phyloP scores from a whole-genome alignment of 1,140 invertebrate species.

The Chrysoperla carnea region DNA sequence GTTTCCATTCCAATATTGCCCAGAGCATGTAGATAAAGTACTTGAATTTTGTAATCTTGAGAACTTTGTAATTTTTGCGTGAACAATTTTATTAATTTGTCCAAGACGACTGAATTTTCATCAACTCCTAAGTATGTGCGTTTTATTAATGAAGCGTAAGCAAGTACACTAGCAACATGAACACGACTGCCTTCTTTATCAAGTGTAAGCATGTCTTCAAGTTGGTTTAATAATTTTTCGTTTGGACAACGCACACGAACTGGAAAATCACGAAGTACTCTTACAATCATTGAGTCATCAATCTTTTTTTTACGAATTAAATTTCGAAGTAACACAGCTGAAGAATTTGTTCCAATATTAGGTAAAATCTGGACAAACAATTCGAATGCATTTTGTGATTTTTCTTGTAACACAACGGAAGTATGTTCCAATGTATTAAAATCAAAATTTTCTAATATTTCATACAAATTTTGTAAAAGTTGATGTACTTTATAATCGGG shows the following conservation, averaged over 20 bases:
- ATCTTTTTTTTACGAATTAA: conserved; percentile 17
- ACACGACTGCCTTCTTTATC: conserved; percentile 9
- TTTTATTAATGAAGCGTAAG: conserved; percentile 21
- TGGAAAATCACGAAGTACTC: conserved; percentile 20
- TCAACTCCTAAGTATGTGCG: conserved; percentile 13
- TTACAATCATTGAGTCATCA: conserved; percentile 10
- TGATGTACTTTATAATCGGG: no score
- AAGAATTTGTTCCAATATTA: conserved; percentile 21
- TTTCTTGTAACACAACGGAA: background rate
- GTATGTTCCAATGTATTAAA: background rate
- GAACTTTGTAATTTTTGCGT: conserved; percentile 7
- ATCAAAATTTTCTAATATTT: background rate
- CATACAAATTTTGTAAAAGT: no score
- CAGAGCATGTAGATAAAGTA: conserved; percentile 11
- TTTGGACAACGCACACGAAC: conserved; percentile 19
- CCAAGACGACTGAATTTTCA: conserved; percentile 1
- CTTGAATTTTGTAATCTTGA: conserved; percentile 6
- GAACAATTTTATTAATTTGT: conserved; percentile 6
- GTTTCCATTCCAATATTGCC: conserved; percentile 12
- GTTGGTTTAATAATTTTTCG: conserved; percentile 19
- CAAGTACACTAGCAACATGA: conserved; percentile 18
- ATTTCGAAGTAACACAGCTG: conserved; percentile 18
- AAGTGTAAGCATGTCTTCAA: conserved; percentile 17
- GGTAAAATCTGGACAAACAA: conserved; percentile 23
- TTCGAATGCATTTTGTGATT: conserved; percentile 10